Evolutionary conservation across 1,140 invertebrate species (phyloP).

Genomic region (Drosophila equinoxialis): DNA sequence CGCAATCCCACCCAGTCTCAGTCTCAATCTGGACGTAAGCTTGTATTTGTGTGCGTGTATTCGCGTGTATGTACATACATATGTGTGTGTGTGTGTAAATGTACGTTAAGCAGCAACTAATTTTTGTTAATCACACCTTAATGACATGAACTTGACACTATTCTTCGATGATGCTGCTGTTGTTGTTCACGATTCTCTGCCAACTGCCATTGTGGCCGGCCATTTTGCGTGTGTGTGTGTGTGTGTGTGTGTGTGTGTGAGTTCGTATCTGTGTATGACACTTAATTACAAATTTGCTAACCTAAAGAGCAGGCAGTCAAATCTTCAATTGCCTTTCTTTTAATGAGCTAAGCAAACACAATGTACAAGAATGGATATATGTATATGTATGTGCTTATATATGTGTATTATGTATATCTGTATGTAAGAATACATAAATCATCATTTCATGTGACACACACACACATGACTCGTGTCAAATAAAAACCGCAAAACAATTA

Average conservation of each 20-base stretch:
- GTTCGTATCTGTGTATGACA: constrained; percentile 35
- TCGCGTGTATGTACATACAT: background rate
- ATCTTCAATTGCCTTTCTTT: constrained; percentile 24
- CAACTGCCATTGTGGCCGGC: constrained; percentile 4
- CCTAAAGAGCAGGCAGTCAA: constrained; percentile 30
- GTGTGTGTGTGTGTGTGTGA: constrained; percentile 17
- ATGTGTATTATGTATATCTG: background rate
- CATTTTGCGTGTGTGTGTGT: constrained; percentile 7
- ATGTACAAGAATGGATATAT: background rate
- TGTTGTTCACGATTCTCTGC: constrained; percentile 20
- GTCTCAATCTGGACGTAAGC: constrained; percentile 10
- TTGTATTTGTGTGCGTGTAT: constrained; percentile 13
- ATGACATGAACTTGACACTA: constrained; percentile 78
- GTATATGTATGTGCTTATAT: background rate
- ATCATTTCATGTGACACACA: constrained; percentile 8
- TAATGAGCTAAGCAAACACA: constrained; percentile 19
- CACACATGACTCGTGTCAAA: constrained; percentile 6
- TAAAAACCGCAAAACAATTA: constrained; percentile 10
- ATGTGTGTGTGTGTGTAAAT: constrained; percentile 26
- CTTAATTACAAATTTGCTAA: constrained; percentile 67
- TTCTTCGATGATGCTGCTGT: constrained; percentile 46
- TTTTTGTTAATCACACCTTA: constrained; percentile 81
- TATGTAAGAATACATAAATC: constrained; percentile 15
- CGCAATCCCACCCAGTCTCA: background rate
- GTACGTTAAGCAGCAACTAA: constrained; percentile 72